Conservation (phyloP, 2,113 vertebrate genomes). For the Hippocampus mohnikei region DNA sequence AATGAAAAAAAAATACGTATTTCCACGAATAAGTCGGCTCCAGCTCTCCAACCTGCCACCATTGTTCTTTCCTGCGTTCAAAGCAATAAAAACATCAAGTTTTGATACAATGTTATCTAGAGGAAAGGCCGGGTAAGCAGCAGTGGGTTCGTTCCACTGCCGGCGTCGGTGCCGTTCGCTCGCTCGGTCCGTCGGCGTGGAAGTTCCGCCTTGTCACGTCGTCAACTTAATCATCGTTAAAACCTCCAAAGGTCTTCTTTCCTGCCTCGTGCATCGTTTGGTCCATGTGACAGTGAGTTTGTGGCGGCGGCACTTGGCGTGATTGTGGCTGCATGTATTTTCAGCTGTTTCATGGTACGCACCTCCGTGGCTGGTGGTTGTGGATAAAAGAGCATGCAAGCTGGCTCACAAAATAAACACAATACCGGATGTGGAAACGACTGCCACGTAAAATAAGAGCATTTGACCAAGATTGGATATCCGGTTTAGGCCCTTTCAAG, state of each 20-base stretch:
- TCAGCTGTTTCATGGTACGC: not conserved
- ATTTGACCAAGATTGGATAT: not conserved
- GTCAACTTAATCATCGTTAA: not conserved
- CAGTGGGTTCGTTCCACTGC: not conserved
- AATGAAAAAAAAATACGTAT: not conserved
- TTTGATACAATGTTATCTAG: not conserved
- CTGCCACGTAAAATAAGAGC: not conserved
- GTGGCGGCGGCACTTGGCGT: not conserved
- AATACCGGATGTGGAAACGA: not conserved
- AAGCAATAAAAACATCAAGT: not conserved
- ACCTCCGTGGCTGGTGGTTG: not conserved
- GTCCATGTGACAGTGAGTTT: not conserved
- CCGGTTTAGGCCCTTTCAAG: not conserved
- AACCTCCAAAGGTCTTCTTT: not conserved
- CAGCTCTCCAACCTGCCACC: not conserved
- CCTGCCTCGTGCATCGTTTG: not conserved
- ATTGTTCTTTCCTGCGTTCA: too few relatives aligned
- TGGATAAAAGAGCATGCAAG: not conserved
- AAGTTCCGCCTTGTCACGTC: conserved; percentile 1
- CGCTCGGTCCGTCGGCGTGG: not conserved
- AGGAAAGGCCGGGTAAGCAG: not conserved
- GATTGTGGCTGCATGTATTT: not conserved
- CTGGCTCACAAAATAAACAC: not conserved
- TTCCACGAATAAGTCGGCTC: not conserved
- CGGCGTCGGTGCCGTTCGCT: not conserved